Base-by-base conservation (phyloP, 1,140 invertebrate genomes). In the Teleogryllus occipitalis region DNA sequence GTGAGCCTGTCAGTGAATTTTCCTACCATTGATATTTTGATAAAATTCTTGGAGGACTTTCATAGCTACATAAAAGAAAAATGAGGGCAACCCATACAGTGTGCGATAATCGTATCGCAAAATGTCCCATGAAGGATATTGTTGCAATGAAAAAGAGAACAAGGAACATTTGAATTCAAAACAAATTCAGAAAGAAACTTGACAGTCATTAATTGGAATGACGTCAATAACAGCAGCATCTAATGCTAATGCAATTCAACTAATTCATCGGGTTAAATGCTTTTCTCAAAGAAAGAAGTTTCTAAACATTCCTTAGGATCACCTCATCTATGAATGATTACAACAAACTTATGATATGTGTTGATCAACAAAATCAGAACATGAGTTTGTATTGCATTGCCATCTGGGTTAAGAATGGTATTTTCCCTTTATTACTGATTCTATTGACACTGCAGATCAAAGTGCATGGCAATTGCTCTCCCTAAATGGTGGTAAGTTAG, bases 361-460 rank as follows among this genome's bases (percentile, higher is more conserved):
- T n/a, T n/a, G n/a, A n/a, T n/a, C n/a, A n/a, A n/a, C n/a, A n/a
- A n/a, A n/a, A 49, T 85, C n/a, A n/a, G n/a, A n/a, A n/a, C n/a
- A n/a, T n/a, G n/a, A n/a, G n/a, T n/a, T n/a, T n/a, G n/a, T n/a
- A 85, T 79, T n/a, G 83, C 27, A 74, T 80, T 18, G 39, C 73
- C 15, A 84, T 85, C 22, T 73, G 83, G 39, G 84, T 82, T 65
- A 85, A 85, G 78, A 85, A 82, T 84, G 83, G 84, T 85, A 84
- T 81, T 83, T 82, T 79, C 82, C 83, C 39, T 75, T 86, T n/a
- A 74, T 85, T 75, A 72, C 47, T n/a, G 82, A 85, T 80, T 83
- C n/a, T n/a, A n/a, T n/a, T n/a, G n/a, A n/a, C n/a, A n/a, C n/a
- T n/a, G n/a, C n/a, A n/a, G n/a, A n/a, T n/a, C n/a, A n/a, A n/a